These are phyloP conservation scores for Turnix velox DNA, from an alignment of 2,113 vertebrate genomes.

Conservation along the genomic window DNA sequence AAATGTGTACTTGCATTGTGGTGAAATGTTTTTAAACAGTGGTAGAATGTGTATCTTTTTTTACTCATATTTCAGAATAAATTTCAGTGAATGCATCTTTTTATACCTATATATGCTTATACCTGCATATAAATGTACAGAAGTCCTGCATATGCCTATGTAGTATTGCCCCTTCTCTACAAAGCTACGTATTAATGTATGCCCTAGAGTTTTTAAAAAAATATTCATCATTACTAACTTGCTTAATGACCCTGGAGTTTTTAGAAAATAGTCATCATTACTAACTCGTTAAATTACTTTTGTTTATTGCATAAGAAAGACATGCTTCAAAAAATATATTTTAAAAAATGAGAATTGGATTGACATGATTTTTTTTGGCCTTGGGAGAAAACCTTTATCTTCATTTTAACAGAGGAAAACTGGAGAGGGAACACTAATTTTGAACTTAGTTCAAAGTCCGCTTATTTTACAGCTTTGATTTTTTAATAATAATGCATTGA, in stretches of 20 bases:
- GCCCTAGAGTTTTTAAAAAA: neutral
- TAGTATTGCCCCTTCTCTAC: neutral
- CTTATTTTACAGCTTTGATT: neutral
- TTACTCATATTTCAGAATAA: neutral
- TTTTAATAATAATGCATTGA: neutral
- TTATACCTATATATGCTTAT: neutral
- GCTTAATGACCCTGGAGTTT: neutral
- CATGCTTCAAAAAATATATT: neutral
- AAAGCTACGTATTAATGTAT: neutral
- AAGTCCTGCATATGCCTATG: neutral
- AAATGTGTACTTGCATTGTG: neutral
- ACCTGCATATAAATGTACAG: neutral
- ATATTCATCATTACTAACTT: neutral
- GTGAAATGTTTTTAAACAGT: neutral
- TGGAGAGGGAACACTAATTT: neutral
- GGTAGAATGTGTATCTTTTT: accelerated
- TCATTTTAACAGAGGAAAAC: neutral
- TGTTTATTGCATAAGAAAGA: neutral
- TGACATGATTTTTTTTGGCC: neutral
- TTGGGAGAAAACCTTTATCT: neutral
- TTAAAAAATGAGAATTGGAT: neutral
- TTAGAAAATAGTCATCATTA: neutral
- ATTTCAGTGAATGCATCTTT: neutral
- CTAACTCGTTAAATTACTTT: neutral
- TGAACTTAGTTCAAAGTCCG: neutral